Base-by-base conservation (phyloP, 1,140 invertebrate species). In the Atta texana region DNA sequence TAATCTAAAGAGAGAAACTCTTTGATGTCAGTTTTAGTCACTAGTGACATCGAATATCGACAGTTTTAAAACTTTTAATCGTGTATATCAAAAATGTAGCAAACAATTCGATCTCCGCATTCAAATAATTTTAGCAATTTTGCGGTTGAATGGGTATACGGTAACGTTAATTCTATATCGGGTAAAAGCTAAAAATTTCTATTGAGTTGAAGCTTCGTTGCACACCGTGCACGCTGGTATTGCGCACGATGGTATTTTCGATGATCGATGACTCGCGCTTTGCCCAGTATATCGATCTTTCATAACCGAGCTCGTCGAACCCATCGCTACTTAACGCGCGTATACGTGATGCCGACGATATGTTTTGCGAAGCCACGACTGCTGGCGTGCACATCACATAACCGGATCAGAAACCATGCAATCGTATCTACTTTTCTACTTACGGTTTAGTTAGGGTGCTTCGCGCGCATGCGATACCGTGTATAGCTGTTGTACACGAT, bases 401-500 rank as follows among this genome's bases (percentile, higher is more conserved):
- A 95, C 92, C 92, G 94, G 94, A 95, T 95, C 93, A 95, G 95
- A 95, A 95, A 95, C 95, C 95, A 94, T 95, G 94, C 94, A 95
- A 92, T 93, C 88, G 94, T 94, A 93, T 94, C 93, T 94, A 92
- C 93, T 95, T 95, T 94, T 94, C 93, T 94, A 93, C 93, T 95
- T 94, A 94, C 90, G 89, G 80, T 90, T 93, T 93, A 91, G 93
- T 93, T 93, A 89, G 92, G 94, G 92, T 94, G 94, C 94, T 94
- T 94, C 92, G 86, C 89, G 87, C 89, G 84, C 90, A 93, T 92
- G 91, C 92, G 86, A 92, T 82, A 61, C 78, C 68, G 63, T 80
- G 49, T 74, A 71, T 44, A 64, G 64, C 59, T 49, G 31, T 71
- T 77, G 53, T 71, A 74, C 80, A 55, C 89, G 87, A 91, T 91